These are phyloP conservation scores for Ivindomyrus marchei DNA, from an alignment of 2,113 vertebrate species.

Conservation along the genomic window DNA sequence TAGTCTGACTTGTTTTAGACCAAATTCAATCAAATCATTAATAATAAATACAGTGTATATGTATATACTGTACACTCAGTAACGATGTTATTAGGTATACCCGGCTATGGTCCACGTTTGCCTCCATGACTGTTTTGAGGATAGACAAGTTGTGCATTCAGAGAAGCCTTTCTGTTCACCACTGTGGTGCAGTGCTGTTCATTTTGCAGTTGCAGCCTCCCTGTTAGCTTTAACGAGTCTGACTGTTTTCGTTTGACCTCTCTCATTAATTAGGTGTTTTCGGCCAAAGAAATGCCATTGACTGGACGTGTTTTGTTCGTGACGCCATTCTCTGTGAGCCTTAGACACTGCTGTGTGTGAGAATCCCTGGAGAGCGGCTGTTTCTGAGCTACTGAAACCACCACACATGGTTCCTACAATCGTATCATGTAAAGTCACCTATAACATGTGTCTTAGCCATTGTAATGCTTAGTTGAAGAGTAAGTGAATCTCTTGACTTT, in stretches of 20 bases:
- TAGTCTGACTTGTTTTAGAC: background rate
- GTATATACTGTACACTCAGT: background rate
- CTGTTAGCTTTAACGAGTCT: background rate
- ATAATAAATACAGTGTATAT: background rate
- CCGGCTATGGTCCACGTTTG: background rate
- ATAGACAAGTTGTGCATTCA: background rate
- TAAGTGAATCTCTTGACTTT: background rate
- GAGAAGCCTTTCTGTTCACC: background rate
- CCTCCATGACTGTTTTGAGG: background rate
- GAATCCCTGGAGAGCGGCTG: background rate
- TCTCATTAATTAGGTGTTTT: background rate
- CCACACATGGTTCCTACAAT: background rate
- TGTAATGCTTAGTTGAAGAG: background rate
- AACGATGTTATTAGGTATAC: background rate
- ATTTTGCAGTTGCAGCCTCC: background rate
- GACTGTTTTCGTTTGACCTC: background rate
- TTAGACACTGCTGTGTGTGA: background rate
- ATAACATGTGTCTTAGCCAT: background rate
- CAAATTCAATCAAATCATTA: background rate
- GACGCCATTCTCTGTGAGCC: background rate
- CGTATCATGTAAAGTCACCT: background rate
- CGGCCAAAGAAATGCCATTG: background rate
- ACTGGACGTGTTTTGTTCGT: background rate
- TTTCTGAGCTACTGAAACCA: background rate
- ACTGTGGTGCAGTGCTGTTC: background rate